These are phyloP conservation scores for Xestia sexstrigata DNA, from an alignment of 2,888 invertebrate species.

Conservation along the genomic window DNA sequence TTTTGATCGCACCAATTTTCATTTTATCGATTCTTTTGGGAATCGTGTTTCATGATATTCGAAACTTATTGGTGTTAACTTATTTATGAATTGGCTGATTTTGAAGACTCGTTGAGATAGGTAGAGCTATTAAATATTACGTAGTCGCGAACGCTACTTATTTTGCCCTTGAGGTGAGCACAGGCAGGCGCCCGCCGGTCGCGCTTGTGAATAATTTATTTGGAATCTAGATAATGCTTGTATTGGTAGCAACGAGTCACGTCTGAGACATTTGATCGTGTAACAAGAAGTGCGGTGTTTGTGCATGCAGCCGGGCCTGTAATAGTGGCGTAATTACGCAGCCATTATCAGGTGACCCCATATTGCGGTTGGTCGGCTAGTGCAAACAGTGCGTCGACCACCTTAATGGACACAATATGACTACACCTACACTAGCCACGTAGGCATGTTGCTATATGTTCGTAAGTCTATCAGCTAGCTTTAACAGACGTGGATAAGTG, in stretches of 20 bases:
- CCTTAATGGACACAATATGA: conserved; percentile 75
- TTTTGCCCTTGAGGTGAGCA: conserved; percentile 77
- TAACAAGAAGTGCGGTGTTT: conserved; percentile 86
- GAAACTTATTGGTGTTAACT: conserved; percentile 44
- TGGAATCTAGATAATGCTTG: conserved; percentile 86
- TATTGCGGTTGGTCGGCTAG: conserved; percentile 82
- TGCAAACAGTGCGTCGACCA: conserved; percentile 70
- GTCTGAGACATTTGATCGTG: conserved; percentile 88
- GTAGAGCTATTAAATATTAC: conserved; percentile 60
- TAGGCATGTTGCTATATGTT: conserved; percentile 30
- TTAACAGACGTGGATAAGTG: conserved; percentile 25
- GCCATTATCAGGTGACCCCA: conserved; percentile 89
- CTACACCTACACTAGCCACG: conserved; percentile 70
- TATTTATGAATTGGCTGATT: conserved; percentile 24
- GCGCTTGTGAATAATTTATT: conserved; percentile 84
- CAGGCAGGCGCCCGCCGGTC: conserved; percentile 78
- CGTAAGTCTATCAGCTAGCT: conserved; percentile 30
- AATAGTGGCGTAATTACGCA: conserved; percentile 87
- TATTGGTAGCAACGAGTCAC: conserved; percentile 85
- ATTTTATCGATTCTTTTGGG: conserved; percentile 62
- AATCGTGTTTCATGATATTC: conserved; percentile 39
- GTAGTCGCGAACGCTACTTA: conserved; percentile 67
- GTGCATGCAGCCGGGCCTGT: conserved; percentile 75
- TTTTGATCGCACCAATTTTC: conserved; percentile 66
- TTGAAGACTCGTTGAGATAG: conserved; percentile 29